Conservation (phyloP, 1,140 invertebrate species). For the Aphis gossypii region DNA sequence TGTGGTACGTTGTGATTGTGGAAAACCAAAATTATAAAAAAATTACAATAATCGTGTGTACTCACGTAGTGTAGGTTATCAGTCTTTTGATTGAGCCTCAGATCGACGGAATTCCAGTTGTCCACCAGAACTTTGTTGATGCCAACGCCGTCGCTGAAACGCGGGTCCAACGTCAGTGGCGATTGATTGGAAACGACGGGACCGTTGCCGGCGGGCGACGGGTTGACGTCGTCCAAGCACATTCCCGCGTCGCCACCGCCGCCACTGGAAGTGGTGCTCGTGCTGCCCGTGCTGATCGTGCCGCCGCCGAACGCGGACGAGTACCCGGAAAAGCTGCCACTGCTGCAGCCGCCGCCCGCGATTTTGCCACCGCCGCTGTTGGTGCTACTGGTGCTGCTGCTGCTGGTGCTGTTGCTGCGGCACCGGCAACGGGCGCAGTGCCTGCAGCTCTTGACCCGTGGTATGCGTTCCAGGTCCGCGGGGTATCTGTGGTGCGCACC, state of each 20-base stretch:
- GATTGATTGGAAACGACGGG: not conserved
- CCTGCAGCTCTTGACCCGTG: not conserved
- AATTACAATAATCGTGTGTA: not conserved
- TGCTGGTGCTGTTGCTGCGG: not conserved
- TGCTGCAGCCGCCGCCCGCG: not conserved
- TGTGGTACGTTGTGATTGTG: too few relatives aligned
- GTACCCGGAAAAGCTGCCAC: constrained; percentile 21
- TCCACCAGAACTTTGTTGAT: constrained; percentile 9
- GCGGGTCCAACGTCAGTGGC: constrained; percentile 4
- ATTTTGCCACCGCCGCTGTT: not conserved
- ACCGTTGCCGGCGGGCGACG: constrained; percentile 33
- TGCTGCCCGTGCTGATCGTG: not conserved
- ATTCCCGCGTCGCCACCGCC: not conserved
- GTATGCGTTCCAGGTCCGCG: not conserved
- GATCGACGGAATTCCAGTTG: constrained; percentile 31
- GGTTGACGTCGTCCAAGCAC: constrained; percentile 11
- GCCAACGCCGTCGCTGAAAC: not conserved
- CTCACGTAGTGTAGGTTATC: constrained; percentile 52
- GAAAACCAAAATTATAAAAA: not conserved
- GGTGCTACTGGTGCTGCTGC: not conserved
- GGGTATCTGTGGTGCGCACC: not conserved
- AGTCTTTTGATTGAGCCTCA: constrained; percentile 55
- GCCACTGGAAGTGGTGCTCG: not conserved
- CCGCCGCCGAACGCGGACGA: constrained; percentile 30
- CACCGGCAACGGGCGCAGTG: constrained; percentile 21